phyloP scores from a whole-genome alignment of 1,140 invertebrate genomes.

The Periplaneta americana region DNA sequence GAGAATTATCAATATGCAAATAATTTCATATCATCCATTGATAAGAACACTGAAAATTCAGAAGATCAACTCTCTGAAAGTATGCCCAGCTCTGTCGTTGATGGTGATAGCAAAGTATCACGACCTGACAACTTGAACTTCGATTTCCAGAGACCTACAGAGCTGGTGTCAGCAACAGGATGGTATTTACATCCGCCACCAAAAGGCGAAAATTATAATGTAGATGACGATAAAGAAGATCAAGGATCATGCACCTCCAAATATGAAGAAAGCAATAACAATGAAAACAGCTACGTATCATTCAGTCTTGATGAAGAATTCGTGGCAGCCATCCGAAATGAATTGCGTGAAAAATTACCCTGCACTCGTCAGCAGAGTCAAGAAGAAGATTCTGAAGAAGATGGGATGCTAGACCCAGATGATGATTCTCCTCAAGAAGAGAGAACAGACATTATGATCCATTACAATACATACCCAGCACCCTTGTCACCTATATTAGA shows the following conservation, averaged over 20 bases:
- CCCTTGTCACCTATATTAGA: constrained; percentile 59
- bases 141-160: too few relatives aligned
- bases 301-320: constrained; percentile 62
- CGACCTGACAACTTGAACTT: too few relatives aligned
- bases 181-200: constrained; percentile 41
- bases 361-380: constrained; percentile 41
- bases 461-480: constrained; percentile 49
- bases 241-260: constrained; percentile 5
- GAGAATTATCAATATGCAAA: too few relatives aligned
- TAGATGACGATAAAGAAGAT: background rate
- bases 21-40: too few relatives aligned
- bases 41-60: too few relatives aligned
- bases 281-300: constrained; percentile 45
- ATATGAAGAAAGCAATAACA: constrained; percentile 16
- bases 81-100: too few relatives aligned
- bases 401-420: constrained; percentile 31
- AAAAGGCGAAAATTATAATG: background rate
- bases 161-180: constrained; percentile 22
- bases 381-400: constrained; percentile 31
- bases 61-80: too few relatives aligned
- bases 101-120: too few relatives aligned
- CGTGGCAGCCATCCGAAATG: constrained; percentile 61
- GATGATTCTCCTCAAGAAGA: constrained; percentile 28
- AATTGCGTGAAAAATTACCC: constrained; percentile 62
- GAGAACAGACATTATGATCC: constrained; percentile 37